These are phyloP conservation scores for Protonemura montana DNA, from an alignment of 2,888 invertebrate species.

Conservation along the genomic window DNA sequence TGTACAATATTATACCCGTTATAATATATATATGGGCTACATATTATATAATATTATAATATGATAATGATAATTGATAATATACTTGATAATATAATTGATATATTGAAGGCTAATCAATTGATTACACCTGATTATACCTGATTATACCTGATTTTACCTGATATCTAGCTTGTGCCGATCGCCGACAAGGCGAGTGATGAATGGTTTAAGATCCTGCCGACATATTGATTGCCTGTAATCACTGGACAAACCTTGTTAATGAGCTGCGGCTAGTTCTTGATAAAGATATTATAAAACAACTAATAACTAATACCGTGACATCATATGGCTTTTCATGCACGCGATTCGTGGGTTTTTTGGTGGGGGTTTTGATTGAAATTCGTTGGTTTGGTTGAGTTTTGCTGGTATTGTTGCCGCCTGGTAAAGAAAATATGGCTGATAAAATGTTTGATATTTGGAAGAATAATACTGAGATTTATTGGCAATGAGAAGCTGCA, in stretches of 20 bases:
- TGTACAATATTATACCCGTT: too few relatives aligned
- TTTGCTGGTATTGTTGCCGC: not conserved
- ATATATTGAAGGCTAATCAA: too few relatives aligned
- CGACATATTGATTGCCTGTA: slow-evolving; percentile 29
- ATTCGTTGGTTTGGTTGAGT: not conserved
- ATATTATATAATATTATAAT: too few relatives aligned
- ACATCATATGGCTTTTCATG: not conserved
- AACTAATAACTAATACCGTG: not conserved
- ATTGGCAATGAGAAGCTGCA: not conserved
- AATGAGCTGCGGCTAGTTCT: slow-evolving; percentile 22
- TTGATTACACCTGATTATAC: too few relatives aligned
- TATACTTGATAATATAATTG: too few relatives aligned
- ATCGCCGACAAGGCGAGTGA: not conserved
- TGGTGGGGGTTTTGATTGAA: not conserved
- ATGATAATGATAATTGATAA: too few relatives aligned
- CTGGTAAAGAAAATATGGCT: not conserved
- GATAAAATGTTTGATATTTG: not conserved
- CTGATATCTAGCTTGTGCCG: not conserved
- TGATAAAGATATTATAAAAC: not conserved
- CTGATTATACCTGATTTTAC: not conserved
- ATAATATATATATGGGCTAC: too few relatives aligned
- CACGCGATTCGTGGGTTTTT: not conserved
- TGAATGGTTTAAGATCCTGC: not conserved
- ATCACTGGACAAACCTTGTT: slow-evolving; percentile 22
- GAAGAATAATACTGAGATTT: not conserved